These are phyloP conservation scores for Drosophila nr. perissopoda DNA, from an alignment of 2,888 invertebrate species.

Conservation along the genomic window DNA sequence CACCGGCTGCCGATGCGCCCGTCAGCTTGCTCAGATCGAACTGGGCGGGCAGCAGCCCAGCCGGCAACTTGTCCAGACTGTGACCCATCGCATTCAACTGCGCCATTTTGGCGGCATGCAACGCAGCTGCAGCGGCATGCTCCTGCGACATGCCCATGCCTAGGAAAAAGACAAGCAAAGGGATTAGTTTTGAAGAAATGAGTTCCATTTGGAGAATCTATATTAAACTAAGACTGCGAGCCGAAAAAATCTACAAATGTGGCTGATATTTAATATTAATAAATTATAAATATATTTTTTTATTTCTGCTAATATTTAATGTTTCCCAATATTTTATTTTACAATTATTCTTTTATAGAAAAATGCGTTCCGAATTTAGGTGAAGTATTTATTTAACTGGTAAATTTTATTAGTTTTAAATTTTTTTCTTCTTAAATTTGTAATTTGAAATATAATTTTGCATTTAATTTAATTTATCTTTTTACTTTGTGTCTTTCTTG, in stretches of 20 bases:
- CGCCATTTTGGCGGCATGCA: slow-evolving; percentile 92
- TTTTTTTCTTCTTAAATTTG: too few species aligned
- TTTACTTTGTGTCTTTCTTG: too few species aligned
- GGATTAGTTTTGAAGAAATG: not conserved
- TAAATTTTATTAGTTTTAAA: not conserved
- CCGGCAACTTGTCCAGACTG: slow-evolving; percentile 86
- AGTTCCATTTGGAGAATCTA: not conserved
- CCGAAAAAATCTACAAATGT: not conserved
- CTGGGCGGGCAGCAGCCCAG: slow-evolving; percentile 83
- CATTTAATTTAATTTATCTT: too few species aligned
- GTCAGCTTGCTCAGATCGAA: slow-evolving; percentile 84
- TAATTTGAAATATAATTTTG: too few species aligned
- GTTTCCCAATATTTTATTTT: not conserved
- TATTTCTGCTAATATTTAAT: not conserved
- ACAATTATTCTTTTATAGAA: too few species aligned
- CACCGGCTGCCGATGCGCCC: slow-evolving; percentile 50
- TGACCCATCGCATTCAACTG: slow-evolving; percentile 90
- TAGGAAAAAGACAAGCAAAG: slow-evolving; percentile 41
- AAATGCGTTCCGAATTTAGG: not conserved
- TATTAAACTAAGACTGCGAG: too few species aligned
- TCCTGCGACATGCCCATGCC: slow-evolving; percentile 88
- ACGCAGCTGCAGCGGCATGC: slow-evolving; percentile 90
- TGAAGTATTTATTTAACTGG: not conserved
- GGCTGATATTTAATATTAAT: not conserved
- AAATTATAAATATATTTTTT: too few species aligned